Conservation (phyloP, 30 jellyfish, hydroid and myxozoan genomes). For the Turritopsis dohrnii region DNA sequence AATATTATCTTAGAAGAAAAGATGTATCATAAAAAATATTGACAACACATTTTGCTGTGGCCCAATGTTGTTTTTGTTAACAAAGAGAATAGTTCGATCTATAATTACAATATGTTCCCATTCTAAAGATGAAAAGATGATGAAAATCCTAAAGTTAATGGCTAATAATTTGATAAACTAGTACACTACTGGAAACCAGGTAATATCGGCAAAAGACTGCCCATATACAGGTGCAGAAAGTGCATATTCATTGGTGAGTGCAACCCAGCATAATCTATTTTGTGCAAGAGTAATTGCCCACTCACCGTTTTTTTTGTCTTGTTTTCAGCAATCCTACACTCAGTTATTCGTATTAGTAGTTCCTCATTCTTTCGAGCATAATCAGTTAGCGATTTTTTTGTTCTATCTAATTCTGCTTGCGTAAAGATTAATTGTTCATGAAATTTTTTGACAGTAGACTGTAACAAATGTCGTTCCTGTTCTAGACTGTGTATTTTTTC, state of each 20-base stretch:
- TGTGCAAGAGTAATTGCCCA: neutral
- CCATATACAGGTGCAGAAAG: neutral
- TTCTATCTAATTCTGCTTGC: constrained; percentile 24
- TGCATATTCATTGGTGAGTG: neutral
- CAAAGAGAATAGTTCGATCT: neutral
- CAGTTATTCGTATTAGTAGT: constrained; percentile 32
- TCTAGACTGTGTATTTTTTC: constrained; percentile 17
- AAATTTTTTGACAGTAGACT: neutral
- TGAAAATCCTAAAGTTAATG: neutral
- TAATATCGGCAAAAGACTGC: no score
- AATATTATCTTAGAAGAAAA: neutral
- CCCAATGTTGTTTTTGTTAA: neutral
- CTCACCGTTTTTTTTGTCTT: constrained; percentile 3
- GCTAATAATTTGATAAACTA: neutral
- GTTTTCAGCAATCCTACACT: constrained; percentile 28
- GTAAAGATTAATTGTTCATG: constrained; percentile 23
- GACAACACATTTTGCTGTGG: neutral
- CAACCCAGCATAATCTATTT: neutral
- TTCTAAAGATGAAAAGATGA: neutral
- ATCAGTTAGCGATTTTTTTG: constrained; percentile 32
- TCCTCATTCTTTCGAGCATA: constrained; percentile 46
- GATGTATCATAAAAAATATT: neutral
- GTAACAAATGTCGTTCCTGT: constrained; percentile 15
- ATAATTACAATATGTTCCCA: neutral
- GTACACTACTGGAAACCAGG: neutral